A percentile compares a stretch with the other conserved stretches of the same genome.
phyloP scores from a whole-genome alignment of 2,888 invertebrate genomes.

The Leptopterna dolabrata region DNA sequence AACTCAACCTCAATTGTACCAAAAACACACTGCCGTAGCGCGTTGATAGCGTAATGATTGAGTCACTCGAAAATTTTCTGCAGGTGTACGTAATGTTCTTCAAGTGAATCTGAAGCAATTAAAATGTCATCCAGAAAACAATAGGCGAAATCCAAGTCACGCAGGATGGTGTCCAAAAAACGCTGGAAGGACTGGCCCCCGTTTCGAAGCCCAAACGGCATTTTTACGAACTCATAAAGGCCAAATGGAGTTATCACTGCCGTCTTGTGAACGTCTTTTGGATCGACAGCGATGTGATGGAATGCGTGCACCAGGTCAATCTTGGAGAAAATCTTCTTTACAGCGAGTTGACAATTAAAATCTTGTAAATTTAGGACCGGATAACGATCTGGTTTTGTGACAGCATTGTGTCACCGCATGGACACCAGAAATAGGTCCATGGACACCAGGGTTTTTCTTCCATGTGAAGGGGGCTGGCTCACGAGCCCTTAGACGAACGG shows the following conservation, averaged over 20 bases:
- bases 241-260: conserved; percentile 64
- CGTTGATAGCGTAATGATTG: too few species aligned
- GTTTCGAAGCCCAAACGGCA: conserved; percentile 61
- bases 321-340: conserved; percentile 57
- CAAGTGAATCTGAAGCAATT: conserved; percentile 50
- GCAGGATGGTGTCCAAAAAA: too few species aligned
- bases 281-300: conserved; percentile 63
- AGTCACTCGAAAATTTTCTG: too few species aligned
- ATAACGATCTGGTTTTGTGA: conserved; percentile 63
- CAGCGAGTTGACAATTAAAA: conserved; percentile 54
- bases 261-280: conserved; percentile 63
- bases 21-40: too few species aligned
- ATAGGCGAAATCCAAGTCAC: conserved; percentile 59
- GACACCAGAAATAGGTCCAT: conserved; percentile 62
- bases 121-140: conserved; percentile 62
- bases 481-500: too few species aligned
- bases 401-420: conserved; percentile 64
- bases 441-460: conserved; percentile 61
- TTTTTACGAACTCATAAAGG: too few species aligned
- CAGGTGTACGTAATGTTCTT: conserved; percentile 43
- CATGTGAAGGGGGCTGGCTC: conserved; percentile 58
- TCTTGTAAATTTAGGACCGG: conserved; percentile 63
- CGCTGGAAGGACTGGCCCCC: conserved; percentile 63
- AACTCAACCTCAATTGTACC: too few species aligned
- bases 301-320: conserved; percentile 62